Conservation (phyloP, 2,888 invertebrate species). For the Drosophila colorata region DNA sequence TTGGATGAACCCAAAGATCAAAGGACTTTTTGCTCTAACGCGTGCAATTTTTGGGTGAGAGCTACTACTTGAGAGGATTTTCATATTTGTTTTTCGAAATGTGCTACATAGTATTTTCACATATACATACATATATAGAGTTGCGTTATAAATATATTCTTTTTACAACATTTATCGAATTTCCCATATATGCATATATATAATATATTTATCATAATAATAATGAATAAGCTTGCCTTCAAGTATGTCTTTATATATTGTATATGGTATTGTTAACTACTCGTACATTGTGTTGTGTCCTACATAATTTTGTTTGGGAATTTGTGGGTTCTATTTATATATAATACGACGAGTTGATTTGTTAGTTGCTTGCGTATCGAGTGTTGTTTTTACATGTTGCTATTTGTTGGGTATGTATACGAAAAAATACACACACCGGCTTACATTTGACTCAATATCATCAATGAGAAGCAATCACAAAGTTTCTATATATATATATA, state of each 20-base stretch:
- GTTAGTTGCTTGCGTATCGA: constrained; percentile 2
- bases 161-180: constrained; percentile 75
- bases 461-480: constrained; percentile 81
- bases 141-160: constrained; percentile 40
- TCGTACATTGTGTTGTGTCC: constrained; percentile 41
- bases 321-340: neutral
- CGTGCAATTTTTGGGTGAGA: constrained; percentile 37
- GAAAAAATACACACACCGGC: constrained; percentile 42
- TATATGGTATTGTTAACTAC: constrained; percentile 52
- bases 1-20: constrained; percentile 13
- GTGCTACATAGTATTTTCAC: constrained; percentile 41
- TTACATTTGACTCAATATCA: constrained; percentile 54
- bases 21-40: constrained; percentile 15
- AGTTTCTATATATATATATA: constrained; percentile 55
- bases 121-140: constrained; percentile 30
- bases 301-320: constrained; percentile 30
- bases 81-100: constrained; percentile 23
- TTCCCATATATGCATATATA: constrained; percentile 36
- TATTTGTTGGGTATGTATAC: constrained; percentile 21
- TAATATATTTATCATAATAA: constrained; percentile 12
- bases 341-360: constrained; percentile 5
- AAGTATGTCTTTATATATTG: constrained; percentile 22
- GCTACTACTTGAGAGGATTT: constrained; percentile 36
- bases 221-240: constrained; percentile 33
- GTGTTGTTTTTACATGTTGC: constrained; percentile 20